These are phyloP conservation scores for Ommatoiulus sabulosus DNA, from an alignment of 2,888 invertebrate genomes.

Conservation along the genomic window DNA sequence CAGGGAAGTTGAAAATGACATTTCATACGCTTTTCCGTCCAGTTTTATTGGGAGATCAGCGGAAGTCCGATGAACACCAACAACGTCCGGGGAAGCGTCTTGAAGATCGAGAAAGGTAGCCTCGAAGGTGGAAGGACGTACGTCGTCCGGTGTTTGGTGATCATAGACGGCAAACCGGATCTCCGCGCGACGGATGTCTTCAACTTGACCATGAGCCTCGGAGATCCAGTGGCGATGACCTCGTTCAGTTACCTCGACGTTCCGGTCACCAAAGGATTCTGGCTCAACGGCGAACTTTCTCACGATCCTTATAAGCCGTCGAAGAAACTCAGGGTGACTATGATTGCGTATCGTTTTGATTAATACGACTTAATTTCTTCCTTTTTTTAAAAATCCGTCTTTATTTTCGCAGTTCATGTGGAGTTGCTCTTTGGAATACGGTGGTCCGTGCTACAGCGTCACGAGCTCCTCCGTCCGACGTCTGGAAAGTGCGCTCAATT, in stretches of 20 bases:
- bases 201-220: not conserved
- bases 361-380: not conserved
- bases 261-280: not conserved
- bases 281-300: constrained; percentile 46
- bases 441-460: not conserved
- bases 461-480: not conserved
- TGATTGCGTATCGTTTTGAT: not conserved
- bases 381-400: not conserved
- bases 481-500: not conserved
- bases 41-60: constrained; percentile 54
- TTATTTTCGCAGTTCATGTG: constrained; percentile 21
- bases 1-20: too few species aligned
- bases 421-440: not conserved
- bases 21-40: not conserved
- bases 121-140: constrained; percentile 47
- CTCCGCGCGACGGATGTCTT: too few species aligned
- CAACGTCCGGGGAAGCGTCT: not conserved
- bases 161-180: too few species aligned
- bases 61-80: constrained; percentile 20
- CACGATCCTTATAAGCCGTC: constrained; percentile 47
- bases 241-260: constrained; percentile 11
- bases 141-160: constrained; percentile 49
- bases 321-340: constrained; percentile 25
- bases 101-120: constrained; percentile 48
- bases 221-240: not conserved